phyloP scores from a whole-genome alignment of 53 echinoderm and acorn worm species.

The Actinopyga echinites region DNA sequence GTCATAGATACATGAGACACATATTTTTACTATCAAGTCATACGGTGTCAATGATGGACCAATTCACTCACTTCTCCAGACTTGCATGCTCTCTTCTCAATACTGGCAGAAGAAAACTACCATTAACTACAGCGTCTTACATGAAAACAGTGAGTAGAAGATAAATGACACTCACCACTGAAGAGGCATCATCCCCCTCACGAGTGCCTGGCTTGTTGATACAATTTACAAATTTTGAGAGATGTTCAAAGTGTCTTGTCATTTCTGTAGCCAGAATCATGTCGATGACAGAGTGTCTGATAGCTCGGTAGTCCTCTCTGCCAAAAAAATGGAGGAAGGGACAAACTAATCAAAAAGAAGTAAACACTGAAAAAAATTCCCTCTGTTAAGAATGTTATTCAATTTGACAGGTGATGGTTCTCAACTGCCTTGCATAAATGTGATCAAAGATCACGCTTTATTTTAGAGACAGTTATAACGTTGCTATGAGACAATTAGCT shows the following conservation, averaged over 20 bases:
- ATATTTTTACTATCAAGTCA: too few species aligned
- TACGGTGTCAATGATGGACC: neutral
- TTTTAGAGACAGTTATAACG: too few species aligned
- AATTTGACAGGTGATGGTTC: too few species aligned
- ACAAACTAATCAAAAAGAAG: neutral
- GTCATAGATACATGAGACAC: too few species aligned
- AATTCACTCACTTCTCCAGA: neutral
- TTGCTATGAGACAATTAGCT: too few species aligned
- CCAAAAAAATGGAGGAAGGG: neutral
- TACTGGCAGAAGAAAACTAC: too few species aligned
- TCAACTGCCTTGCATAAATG: too few species aligned
- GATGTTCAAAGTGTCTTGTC: constrained; percentile 97
- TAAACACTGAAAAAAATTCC: neutral
- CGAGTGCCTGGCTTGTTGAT: constrained; percentile 80
- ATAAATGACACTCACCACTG: constrained; percentile 54
- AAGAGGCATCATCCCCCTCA: constrained; percentile 79
- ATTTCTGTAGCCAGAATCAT: constrained; percentile 98
- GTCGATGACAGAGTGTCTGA: constrained; percentile 91
- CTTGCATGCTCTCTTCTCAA: too few species aligned
- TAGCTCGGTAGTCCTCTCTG: constrained; percentile 89
- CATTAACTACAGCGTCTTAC: too few species aligned
- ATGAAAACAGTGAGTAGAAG: too few species aligned
- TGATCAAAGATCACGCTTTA: too few species aligned
- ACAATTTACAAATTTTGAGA: constrained; percentile 95
- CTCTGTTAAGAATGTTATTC: too few species aligned